Evolutionary conservation across 2,888 invertebrate species (phyloP).

Genomic region (Argyresthia goedartella): DNA sequence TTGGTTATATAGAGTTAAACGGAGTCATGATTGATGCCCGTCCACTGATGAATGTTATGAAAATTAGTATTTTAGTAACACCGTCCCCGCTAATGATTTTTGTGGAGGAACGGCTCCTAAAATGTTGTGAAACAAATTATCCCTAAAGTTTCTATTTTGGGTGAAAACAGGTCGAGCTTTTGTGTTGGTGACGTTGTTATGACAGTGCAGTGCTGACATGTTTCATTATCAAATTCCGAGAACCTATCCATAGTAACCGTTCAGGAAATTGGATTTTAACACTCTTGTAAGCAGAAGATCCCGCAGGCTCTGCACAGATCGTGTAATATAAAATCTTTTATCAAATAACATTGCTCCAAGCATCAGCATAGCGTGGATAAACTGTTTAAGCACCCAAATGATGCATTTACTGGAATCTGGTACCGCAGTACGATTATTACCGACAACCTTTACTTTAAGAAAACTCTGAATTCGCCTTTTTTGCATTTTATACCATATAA

Average conservation of each 20-base stretch:
- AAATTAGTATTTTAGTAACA: conserved; percentile 34
- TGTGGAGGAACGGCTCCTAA: neutral
- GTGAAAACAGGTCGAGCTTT: too few relatives aligned
- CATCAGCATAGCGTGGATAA: conserved; percentile 12
- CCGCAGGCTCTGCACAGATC: neutral
- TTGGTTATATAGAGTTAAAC: conserved; percentile 19
- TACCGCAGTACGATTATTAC: conserved; percentile 18
- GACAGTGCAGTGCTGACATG: too few relatives aligned
- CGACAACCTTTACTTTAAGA: conserved; percentile 18
- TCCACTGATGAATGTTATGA: conserved; percentile 29
- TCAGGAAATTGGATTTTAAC: too few relatives aligned
- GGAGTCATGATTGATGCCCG: conserved; percentile 43
- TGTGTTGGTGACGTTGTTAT: too few relatives aligned
- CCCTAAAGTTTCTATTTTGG: neutral
- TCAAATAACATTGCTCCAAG: conserved; percentile 15
- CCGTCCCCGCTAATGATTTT: conserved; percentile 7
- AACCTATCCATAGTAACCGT: too few relatives aligned
- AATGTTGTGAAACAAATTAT: neutral
- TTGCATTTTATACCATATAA: conserved; percentile 50
- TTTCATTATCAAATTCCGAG: too few relatives aligned
- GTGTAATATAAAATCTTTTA: conserved; percentile 13
- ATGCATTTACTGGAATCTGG: conserved; percentile 17
- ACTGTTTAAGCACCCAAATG: conserved; percentile 15
- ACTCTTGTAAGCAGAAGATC: too few relatives aligned
- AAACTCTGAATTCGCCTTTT: conserved; percentile 31